phyloP scores from a whole-genome alignment of 2,113 vertebrate species.

The Cryptoleucopteryx plumbea region DNA sequence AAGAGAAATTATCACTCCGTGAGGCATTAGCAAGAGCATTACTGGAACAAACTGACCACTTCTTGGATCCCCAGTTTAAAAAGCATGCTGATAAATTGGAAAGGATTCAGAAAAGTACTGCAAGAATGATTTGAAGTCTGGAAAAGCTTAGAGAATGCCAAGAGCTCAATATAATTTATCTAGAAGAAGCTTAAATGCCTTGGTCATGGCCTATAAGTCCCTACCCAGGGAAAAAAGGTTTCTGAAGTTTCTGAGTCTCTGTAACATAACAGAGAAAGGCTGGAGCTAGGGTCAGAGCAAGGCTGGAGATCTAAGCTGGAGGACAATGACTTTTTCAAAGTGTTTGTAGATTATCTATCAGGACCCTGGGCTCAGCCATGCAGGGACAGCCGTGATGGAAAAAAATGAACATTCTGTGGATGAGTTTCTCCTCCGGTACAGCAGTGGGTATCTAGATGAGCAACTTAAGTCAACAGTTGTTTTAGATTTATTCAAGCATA shows the following conservation, averaged over 20 bases:
- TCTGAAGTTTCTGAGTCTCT: background rate
- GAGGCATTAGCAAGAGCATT: constrained; percentile 11
- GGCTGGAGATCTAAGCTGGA: background rate
- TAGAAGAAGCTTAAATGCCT: constrained; percentile 23
- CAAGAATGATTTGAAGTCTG: constrained; percentile 13
- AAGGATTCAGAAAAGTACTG: background rate
- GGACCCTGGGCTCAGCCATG: background rate
- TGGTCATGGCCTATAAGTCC: background rate
- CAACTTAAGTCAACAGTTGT: constrained; percentile 27
- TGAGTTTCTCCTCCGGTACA: background rate
- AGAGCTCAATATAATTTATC: constrained; percentile 18
- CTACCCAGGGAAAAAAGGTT: background rate
- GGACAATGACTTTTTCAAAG: background rate
- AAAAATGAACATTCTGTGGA: background rate
- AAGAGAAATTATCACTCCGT: background rate
- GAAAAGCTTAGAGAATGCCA: constrained; percentile 1
- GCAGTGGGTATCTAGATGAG: background rate
- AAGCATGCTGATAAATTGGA: constrained; percentile 31
- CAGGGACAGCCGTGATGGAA: background rate
- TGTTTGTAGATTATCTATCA: background rate
- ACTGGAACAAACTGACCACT: constrained; percentile 21
- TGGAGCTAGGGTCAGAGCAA: background rate
- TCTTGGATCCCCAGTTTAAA: background rate
- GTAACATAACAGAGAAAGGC: background rate
- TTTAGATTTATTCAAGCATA: constrained; percentile 22